Conservation (phyloP, 2,797 vertebrate genomes). For the Diglossa cyanea region DNA sequence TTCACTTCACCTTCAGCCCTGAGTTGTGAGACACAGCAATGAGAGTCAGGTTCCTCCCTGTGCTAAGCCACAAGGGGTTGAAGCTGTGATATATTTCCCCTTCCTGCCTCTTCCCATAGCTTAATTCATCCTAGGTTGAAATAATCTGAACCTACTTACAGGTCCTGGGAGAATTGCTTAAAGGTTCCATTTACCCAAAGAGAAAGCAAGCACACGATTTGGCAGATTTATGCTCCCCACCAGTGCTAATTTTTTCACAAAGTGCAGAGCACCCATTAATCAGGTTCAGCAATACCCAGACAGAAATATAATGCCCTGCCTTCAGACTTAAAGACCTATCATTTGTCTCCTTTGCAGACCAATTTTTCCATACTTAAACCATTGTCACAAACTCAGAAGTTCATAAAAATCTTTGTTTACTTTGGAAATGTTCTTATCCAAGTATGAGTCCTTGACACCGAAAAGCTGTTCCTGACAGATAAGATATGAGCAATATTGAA, state of each 20-base stretch:
- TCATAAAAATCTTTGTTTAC: background rate
- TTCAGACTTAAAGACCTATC: background rate
- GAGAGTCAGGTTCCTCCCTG: background rate
- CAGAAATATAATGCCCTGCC: background rate
- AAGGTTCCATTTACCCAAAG: background rate
- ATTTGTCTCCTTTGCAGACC: background rate
- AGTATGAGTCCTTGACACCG: background rate
- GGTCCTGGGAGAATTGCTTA: background rate
- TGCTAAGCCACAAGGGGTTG: background rate
- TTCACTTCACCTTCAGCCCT: background rate
- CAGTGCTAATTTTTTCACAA: background rate
- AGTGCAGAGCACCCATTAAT: background rate
- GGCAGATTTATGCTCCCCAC: background rate
- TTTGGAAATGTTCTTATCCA: background rate
- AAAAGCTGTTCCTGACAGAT: constrained; percentile 8
- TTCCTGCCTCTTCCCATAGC: background rate
- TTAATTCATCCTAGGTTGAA: background rate
- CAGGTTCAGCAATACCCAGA: background rate
- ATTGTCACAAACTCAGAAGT: background rate
- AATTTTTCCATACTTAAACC: background rate
- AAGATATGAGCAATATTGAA: background rate
- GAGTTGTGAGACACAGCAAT: background rate
- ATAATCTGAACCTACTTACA: background rate
- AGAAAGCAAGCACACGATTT: fast-evolving
- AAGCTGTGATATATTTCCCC: background rate